Evolutionary conservation across 2,113 vertebrate species (phyloP).

Genomic region (Caranx ignobilis): DNA sequence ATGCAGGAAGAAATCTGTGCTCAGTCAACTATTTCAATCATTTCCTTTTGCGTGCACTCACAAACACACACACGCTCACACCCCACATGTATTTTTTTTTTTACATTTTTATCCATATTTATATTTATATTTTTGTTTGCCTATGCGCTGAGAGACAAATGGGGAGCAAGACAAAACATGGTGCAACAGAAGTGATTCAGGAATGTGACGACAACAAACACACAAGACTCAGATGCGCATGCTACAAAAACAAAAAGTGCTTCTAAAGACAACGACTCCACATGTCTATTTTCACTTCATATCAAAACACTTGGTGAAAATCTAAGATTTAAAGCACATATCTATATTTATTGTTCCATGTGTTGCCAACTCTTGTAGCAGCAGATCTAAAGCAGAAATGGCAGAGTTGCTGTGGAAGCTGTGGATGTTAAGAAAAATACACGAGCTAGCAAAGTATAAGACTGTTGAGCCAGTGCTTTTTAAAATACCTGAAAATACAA

Average conservation of each 20-base stretch:
- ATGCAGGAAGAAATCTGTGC: constrained; percentile 58
- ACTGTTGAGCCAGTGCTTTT: constrained; percentile 19
- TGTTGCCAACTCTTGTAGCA: constrained; percentile 16
- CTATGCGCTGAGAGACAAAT: constrained; percentile 43
- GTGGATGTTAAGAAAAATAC: constrained; percentile 3
- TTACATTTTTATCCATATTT: not conserved
- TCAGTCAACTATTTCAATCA: constrained; percentile 25
- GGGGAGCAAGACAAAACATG: constrained; percentile 68
- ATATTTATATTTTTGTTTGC: not conserved
- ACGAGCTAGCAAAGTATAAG: constrained; percentile 16
- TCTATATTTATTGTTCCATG: not conserved
- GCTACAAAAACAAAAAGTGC: constrained; percentile 20
- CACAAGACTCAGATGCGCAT: constrained; percentile 56
- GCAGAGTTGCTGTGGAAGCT: constrained; percentile 26
- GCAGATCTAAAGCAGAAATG: constrained; percentile 20
- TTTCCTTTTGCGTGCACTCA: constrained; percentile 14
- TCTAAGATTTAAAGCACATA: not conserved
- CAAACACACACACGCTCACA: constrained; percentile 22
- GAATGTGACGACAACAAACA: constrained; percentile 50
- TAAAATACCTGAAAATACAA: constrained; percentile 35
- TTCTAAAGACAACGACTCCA: not conserved
- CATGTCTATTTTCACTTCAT: not conserved
- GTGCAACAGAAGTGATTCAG: constrained; percentile 51
- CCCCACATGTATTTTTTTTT: not conserved
- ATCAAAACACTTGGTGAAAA: not conserved